Base-by-base conservation (phyloP, 2,113 vertebrate species). In the Microcebus tavaratra region DNA sequence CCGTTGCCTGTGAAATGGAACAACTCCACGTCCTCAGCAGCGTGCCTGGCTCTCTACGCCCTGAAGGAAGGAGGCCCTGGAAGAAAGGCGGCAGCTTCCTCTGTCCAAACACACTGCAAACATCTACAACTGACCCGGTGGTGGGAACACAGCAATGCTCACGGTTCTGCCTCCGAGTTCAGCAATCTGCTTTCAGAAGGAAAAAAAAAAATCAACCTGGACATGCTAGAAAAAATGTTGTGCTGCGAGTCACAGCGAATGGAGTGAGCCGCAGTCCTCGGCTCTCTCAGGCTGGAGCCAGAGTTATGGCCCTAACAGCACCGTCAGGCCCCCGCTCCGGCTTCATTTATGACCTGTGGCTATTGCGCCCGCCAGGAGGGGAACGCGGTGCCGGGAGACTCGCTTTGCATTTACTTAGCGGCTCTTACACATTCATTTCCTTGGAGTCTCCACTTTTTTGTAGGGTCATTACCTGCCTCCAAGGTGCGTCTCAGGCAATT, bases 321-420 rank as follows among this genome's bases (percentile, higher is more conserved):
- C 13, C 87, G 34, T 73, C 88, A 57, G 34, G 0, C 0, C 84
- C 68, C 86, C 8, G 65, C 78, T 89, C 86, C 34, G 27, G 57
- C 91, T 76, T 42, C 78, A 86, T 81, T 53, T 25, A 15, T 2
- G 9, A 1, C 39, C 53, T 3, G 9, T 5, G 27, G 53, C 31
- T 20, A 8, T 53, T 0, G 0, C 2, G 67, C 61, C 34, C 2
- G 67, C 61, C 34, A 15, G 3, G 29, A 15, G 34, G 84, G 20
- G 70, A 61, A 12, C 0, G 0, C n/a, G 0, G 1, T 5, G 45
- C 36, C 76, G 67, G 0, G 14, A 87, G 31, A 15, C 42, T 34
- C 50, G 20, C 78, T 48, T 55, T 36, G 57, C 73, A 2, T 63
- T 85, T 34, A 11, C 63, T 61, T 12, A 6, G 42, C 0, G 55